Evolutionary conservation across 2,797 vertebrate species (phyloP).

Genomic region (Carapus acus): DNA sequence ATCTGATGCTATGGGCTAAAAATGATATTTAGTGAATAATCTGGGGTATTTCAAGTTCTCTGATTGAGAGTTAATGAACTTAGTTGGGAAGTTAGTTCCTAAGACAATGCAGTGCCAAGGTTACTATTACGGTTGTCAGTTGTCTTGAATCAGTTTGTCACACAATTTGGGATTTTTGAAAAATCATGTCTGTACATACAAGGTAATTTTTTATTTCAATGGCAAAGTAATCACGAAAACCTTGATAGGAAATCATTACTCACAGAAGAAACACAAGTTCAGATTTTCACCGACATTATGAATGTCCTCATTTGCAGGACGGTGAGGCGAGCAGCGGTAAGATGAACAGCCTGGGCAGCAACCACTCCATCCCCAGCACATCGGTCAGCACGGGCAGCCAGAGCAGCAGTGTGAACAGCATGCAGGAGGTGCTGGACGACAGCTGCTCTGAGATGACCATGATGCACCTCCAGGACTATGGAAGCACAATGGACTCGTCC

Average conservation of each 20-base stretch:
- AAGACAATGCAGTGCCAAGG: too few relatives aligned
- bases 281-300: neutral
- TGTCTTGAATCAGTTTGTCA: too few relatives aligned
- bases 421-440: conserved; percentile 94
- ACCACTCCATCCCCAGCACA: conserved; percentile 94
- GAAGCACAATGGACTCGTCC: conserved; percentile 83
- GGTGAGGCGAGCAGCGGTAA: conserved; percentile 88
- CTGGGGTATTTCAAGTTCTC: too few relatives aligned
- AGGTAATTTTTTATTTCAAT: too few relatives aligned
- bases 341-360: conserved; percentile 97
- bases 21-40: too few relatives aligned
- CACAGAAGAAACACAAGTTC: neutral
- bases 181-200: too few relatives aligned
- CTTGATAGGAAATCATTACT: neutral
- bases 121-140: too few relatives aligned
- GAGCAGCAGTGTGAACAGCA: conserved; percentile 97
- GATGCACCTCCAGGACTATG: conserved; percentile 79
- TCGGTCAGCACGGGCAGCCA: conserved; percentile 96
- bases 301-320: conserved; percentile 74
- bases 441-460: conserved; percentile 84
- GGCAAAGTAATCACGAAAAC: too few relatives aligned
- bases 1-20: too few relatives aligned
- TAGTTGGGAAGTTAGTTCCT: too few relatives aligned
- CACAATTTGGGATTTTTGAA: too few relatives aligned
- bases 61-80: too few relatives aligned